Base-by-base conservation (phyloP, 1,140 invertebrate species). In the Pseudomyrmex pallidus region DNA sequence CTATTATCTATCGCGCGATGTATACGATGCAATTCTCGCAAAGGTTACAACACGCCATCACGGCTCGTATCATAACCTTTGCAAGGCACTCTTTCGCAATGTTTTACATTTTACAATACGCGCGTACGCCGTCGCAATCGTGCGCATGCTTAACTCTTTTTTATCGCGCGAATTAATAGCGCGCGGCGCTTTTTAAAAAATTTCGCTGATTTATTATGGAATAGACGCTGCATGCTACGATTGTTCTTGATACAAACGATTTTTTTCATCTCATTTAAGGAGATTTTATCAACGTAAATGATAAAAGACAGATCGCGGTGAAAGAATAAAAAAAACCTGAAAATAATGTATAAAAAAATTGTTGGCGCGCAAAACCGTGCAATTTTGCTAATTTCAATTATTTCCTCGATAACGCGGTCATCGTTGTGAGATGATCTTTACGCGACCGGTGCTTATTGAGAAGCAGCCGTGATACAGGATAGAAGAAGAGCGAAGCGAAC, bases 391-490 rank as follows among this genome's bases (percentile, higher is more conserved):
- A 63, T 76, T n/a, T 46, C 63, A 35, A 77, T 17, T 5, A 67
- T 56, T 4, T 17, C 46, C 74, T n/a, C 10, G 20, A 9, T 12
- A 3, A 3, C 72, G 61, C 74, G 54, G 56, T 74, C 17, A 12
- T 85, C 74, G 84, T 89, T 89, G 88, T 89, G 88, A 88, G 85
- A 25, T 73, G 87, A 89, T 89, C 88, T 89, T 88, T 84, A 89
- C 73, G 73, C 82, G 87, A 89, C 89, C 77, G 84, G 82, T 64
- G 87, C 86, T 90, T 92, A 91, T 91, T 90, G 90, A 90, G 88
- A 84, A 90, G 85, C 86, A 70, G 74, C 54, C 76, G 62, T 62
- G 73, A 70, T 62, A 56, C 52, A 57, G 74, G 85, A 73, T 87
- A 52, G 83, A 78, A 85, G 85, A 66, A 83, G 82, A 84, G 72